Conservation (phyloP, 2,113 vertebrate genomes). For the Sylvilagus bachmani region DNA sequence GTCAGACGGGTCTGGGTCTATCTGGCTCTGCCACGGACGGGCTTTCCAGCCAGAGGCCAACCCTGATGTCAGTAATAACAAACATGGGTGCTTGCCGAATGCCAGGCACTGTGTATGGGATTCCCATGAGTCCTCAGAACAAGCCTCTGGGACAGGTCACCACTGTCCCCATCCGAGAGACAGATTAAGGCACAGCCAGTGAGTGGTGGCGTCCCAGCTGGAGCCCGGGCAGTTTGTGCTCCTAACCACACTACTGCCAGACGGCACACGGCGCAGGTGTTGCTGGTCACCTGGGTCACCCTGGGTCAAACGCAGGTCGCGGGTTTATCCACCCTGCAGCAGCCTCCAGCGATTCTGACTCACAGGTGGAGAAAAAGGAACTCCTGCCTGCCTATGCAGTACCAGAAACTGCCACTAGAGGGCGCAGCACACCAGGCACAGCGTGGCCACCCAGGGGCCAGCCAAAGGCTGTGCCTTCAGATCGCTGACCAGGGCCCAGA, state of each 20-base stretch:
- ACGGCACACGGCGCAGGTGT: accelerated
- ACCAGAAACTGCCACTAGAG: slow-evolving; percentile 3
- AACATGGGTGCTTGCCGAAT: background rate
- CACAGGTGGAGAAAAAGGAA: background rate
- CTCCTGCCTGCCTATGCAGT: background rate
- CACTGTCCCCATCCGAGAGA: background rate
- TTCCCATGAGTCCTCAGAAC: background rate
- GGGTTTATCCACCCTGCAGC: too few relatives aligned
- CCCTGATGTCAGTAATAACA: background rate
- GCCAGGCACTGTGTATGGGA: background rate
- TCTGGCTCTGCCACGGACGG: background rate
- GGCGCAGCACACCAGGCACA: accelerated
- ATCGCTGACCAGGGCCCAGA: background rate
- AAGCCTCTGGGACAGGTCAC: background rate
- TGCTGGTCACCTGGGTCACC: too few relatives aligned
- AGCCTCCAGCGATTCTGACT: background rate
- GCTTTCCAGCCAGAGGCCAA: background rate
- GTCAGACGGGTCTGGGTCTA: background rate
- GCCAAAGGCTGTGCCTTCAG: background rate
- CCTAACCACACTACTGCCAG: accelerated
- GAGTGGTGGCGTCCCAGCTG: background rate
- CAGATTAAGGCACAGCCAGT: background rate
- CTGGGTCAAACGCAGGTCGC: background rate
- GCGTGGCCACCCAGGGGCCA: background rate
- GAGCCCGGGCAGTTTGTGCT: background rate